Evolutionary conservation across 2,888 invertebrate genomes (phyloP).

Genomic region (Coelogynopora nodosa): DNA sequence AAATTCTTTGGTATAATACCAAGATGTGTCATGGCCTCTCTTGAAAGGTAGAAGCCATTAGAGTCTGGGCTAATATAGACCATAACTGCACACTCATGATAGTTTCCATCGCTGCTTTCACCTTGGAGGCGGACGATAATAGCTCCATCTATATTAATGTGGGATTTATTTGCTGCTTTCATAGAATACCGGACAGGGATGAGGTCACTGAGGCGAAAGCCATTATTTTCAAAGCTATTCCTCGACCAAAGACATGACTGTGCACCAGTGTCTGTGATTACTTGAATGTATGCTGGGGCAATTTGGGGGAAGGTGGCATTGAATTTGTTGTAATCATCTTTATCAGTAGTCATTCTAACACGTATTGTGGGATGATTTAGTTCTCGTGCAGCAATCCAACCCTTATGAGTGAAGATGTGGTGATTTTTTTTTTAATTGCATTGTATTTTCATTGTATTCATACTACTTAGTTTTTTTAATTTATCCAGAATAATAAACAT

Average conservation of each 20-base stretch:
- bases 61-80: slow-evolving; percentile 11
- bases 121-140: slow-evolving; percentile 1
- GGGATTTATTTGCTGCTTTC: slow-evolving; percentile 3
- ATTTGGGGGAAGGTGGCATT: slow-evolving; percentile 21
- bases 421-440: too few relatives aligned
- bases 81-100: slow-evolving; percentile 14
- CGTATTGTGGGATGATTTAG: slow-evolving; percentile 9
- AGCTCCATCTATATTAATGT: not conserved
- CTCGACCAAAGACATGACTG: slow-evolving; percentile 33
- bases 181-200: not conserved
- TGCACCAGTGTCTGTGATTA: slow-evolving; percentile 28
- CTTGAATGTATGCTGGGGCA: slow-evolving; percentile 24
- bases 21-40: slow-evolving; percentile 9
- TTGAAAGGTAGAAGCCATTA: slow-evolving; percentile 18
- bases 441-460: too few relatives aligned
- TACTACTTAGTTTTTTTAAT: too few relatives aligned
- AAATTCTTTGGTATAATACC: not conserved
- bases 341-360: not conserved
- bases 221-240: not conserved
- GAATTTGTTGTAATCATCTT: slow-evolving; percentile 17
- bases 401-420: slow-evolving; percentile 36
- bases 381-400: slow-evolving; percentile 19
- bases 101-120: not conserved
- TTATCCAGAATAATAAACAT: too few relatives aligned
- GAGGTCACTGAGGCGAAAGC: slow-evolving; percentile 11